Evolutionary conservation across 2,888 invertebrate genomes (phyloP), one percentile per base, ranked within the genome.

Genomic region (Leucophora obtusa): DNA sequence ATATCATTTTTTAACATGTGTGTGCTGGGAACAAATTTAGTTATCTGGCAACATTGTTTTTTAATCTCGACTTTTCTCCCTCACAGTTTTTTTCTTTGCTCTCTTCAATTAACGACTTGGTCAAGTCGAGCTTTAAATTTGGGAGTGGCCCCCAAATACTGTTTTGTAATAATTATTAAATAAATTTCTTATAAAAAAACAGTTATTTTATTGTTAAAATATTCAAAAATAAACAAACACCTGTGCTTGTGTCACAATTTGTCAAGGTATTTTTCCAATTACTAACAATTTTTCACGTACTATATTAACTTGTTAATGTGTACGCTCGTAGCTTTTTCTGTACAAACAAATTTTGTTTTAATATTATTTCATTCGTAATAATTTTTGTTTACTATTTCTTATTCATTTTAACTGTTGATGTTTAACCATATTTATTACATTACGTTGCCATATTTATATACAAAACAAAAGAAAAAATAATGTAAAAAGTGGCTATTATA

Each of bases 71-170:
- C 28, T n/a, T 38, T 28, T 59, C 68, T 62, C 38, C 51, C 17
- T 62, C 47, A 63, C 69, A 47, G 1, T 47, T 35, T 21, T 54
- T 33, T 60, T 51, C 60, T 33, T 54, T 53, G 53, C 60, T 47
- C 43, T 47, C 43, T 53, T 54, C 54, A 54, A 38, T 38, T 35
- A 28, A 58, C 60, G 63, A 62, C 66, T 70, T 79, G 80, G 51
- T 77, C 51, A 74, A 79, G 59, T 65, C 75, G 60, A 82, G 82
- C 82, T 79, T 71, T 77, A 59, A 33, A 66, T 76, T 83, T 83
- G 81, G 83, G 83, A 79, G 81, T 81, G 78, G 83, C 62, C 80
- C 74, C 72, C 69, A 28, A 69, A 72, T 75, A 68, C 50, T 63
- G 21, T 60, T 56, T 65, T 6, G 54, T 18, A 54, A n/a, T 21